Base-by-base conservation (phyloP, 2,113 vertebrate species). In the Motacilla alba region DNA sequence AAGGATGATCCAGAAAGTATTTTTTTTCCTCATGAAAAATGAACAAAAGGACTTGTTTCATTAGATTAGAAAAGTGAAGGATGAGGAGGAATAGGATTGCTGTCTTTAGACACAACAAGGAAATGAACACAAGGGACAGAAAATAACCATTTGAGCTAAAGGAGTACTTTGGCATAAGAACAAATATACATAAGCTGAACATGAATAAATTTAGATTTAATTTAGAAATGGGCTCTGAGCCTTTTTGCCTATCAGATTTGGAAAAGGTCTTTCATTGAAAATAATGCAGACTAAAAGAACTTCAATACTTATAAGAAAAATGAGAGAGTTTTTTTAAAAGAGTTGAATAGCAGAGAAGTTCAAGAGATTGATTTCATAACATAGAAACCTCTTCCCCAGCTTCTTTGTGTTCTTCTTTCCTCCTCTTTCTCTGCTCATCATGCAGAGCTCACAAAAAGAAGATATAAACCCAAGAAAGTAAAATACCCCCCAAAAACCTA, bases 161-260 rank as follows among this genome's bases (percentile, higher is more conserved):
- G 59, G 18, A 82, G 49, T 80, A 39, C 1, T 2, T n/a, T 93
- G 74, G 53, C 88, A 85, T 24, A 66, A 73, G 90, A 96, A 60
- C 58, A 93, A 91, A 93, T 58, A 39, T 24, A 56, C 58, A 46
- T 76, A 93, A 69, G 15, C 9, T 80, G 49, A 82, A 62, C 9
- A 77, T 41, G 49, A 90, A 93, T 76, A 88, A 88, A 83, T 88
- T 87, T 69, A 62, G 46, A 82, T 85, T 90, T 93, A 58, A 92
- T 88, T 96, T 90, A 79, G 46, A 78, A 95, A 91, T 7, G 2
- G 53, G 41, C 26, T 90, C 30, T 74, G 50, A 91, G 11, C 19
- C 20, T 89, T 94, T 20, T 53, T 73, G 12, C 17, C 27, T 85
- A 79, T 77, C 70, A 85, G 59, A 88, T 83, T 83, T 93, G 77